Evolutionary conservation across 2,113 vertebrate genomes (phyloP).

Genomic region (Colaptes auratus): DNA sequence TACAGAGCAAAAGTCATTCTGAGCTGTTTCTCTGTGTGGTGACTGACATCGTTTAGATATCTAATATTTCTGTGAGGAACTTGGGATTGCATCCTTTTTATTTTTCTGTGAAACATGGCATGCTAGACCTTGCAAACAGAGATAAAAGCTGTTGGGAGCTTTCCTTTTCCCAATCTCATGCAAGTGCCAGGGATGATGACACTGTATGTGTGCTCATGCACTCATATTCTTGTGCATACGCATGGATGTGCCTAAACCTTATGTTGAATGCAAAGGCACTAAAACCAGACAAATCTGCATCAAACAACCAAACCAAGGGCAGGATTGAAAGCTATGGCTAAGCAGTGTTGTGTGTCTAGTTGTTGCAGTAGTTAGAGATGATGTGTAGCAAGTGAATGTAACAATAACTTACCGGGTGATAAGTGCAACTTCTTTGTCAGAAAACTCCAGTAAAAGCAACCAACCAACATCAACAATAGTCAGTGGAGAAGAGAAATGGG

Average conservation of each 20-base stretch:
- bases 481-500: not conserved
- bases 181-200: not conserved
- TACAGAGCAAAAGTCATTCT: not conserved
- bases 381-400: not conserved
- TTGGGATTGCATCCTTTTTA: not conserved
- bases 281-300: not conserved
- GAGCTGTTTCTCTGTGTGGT: not conserved
- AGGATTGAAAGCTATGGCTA: not conserved
- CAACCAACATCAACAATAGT: not conserved
- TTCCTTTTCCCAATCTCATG: not conserved
- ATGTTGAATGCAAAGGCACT: not conserved
- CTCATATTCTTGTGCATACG: not conserved
- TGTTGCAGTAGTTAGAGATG: not conserved
- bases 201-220: accelerated
- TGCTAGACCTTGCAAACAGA: not conserved
- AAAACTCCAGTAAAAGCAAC: not conserved
- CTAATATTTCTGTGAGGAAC: not conserved
- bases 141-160: not conserved
- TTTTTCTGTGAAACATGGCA: not conserved
- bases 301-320: not conserved
- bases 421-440: not conserved
- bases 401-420: not conserved
- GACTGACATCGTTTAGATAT: not conserved
- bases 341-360: not conserved
- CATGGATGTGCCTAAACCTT: not conserved